Percentiles rank a stretch among this genome's conserved stretches.
Conservation (phyloP, 2,888 invertebrate genomes). For the Eutolmus rufibarbis region DNA sequence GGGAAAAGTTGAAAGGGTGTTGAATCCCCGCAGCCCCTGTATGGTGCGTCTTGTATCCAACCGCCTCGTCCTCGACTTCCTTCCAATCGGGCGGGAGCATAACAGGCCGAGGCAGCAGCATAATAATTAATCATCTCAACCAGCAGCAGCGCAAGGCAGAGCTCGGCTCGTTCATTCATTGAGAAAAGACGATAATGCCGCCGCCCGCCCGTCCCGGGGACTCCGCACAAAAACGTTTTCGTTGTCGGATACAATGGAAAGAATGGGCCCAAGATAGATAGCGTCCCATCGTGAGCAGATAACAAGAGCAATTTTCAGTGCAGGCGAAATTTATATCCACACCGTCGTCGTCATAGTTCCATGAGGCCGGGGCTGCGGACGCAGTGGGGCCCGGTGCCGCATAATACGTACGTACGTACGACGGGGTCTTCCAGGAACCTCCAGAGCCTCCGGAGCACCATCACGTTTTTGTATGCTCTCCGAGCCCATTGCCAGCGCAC, state of each 20-base stretch:
- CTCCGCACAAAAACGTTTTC: slow-evolving; percentile 20
- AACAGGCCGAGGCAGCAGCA: background rate
- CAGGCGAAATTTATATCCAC: slow-evolving; percentile 2
- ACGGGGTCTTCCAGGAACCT: background rate
- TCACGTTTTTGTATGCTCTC: background rate
- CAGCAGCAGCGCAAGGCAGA: background rate
- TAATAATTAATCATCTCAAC: background rate
- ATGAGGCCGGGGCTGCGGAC: background rate
- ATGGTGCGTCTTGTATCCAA: background rate
- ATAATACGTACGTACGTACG: background rate
- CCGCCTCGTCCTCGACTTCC: background rate
- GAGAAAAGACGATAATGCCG: background rate
- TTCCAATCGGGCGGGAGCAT: background rate
- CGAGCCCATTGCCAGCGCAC: background rate
- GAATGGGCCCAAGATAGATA: slow-evolving; percentile 22
- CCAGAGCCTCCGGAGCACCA: background rate
- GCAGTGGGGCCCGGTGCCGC: background rate
- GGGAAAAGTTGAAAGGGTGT: background rate
- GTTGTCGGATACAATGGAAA: slow-evolving; percentile 26
- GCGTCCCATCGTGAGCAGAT: slow-evolving; percentile 31
- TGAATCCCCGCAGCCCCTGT: background rate
- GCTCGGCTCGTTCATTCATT: background rate
- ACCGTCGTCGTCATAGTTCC: background rate
- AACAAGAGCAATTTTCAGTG: slow-evolving; percentile 2
- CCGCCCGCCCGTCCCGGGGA: background rate